Evolutionary conservation across 2,888 invertebrate species (phyloP), one percentile per base, ranked within the genome.

Genomic region (Rhaphigaster nebulosa): DNA sequence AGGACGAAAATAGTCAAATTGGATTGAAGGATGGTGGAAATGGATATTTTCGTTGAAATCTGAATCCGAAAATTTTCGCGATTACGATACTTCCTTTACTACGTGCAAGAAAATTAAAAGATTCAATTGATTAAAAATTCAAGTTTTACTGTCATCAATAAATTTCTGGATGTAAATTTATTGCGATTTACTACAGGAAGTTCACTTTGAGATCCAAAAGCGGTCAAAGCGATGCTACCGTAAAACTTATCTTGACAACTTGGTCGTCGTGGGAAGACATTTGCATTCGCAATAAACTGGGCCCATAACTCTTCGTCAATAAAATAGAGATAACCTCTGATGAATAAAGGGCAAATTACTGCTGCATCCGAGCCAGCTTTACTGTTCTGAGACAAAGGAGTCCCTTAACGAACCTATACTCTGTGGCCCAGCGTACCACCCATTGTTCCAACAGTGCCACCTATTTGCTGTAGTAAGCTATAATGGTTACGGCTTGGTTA

Each of bases 261-360:
- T 10, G 65, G 65, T 65, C 65, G 29, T 65, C 29, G 4, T 4
- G 29, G 18, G 13, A 65, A 65, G 65, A 34, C 65, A 29, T 65
- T 65, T 65, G 18, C 65, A 29, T 65, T 65, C n/a, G 29, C 65
- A 29, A 29, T 65, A 65, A 65, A 65, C 65, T 34, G 65, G 65
- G 65, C 65, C 65, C 29, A 65, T 65, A 65, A 65, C 60, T 29
- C 60, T 65, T 65, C 13, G 13, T 29, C 13, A 65, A 65, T 65
- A 65, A 65, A 65, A 65, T 29, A 18, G 65, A 29, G 29, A 65
- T 29, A 65, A 34, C 65, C 65, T 18, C 29, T 29, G n/a, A 60
- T 60, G 65, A 65, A 65, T 65, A 65, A 65, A 65, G 65, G 65
- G 29, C 29, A 65, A 65, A 65, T 65, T 65, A n/a, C 65, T 5